A percentile compares a stretch with the other conserved stretches of the same genome.
Conservation (phyloP, 2,797 vertebrate genomes). For the Odontamblyopus lacepedii region DNA sequence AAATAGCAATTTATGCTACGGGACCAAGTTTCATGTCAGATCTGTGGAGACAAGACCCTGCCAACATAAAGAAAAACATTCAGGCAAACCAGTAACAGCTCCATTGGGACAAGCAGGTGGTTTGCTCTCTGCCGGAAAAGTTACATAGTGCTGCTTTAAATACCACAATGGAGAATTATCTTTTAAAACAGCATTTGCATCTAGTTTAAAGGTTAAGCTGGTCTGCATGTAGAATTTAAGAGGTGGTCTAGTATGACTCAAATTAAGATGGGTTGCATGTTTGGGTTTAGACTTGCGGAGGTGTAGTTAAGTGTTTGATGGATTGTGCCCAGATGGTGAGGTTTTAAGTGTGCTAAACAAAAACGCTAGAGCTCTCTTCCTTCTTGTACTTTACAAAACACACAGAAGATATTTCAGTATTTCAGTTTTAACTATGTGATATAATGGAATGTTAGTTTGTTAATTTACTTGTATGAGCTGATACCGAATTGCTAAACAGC, state of each 20-base stretch:
- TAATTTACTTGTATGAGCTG: neutral
- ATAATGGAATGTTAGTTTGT: too few species aligned
- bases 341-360: conserved; percentile 15
- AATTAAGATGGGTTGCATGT: conserved; percentile 20
- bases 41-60: too few species aligned
- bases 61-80: too few species aligned
- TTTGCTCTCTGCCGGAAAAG: too few species aligned
- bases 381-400: neutral
- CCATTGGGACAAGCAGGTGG: too few species aligned
- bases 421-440: too few species aligned
- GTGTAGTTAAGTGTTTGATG: conserved; percentile 31
- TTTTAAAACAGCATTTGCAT: conserved; percentile 21
- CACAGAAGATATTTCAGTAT: too few species aligned
- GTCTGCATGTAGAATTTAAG: neutral
- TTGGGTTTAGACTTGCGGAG: conserved; percentile 43
- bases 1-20: too few species aligned
- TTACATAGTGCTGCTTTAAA: conserved; percentile 3
- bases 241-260: neutral
- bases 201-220: neutral
- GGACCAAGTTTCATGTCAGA: too few species aligned
- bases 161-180: conserved; percentile 25
- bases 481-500: neutral
- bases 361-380: neutral
- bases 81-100: too few species aligned
- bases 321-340: conserved; percentile 48